Evolutionary conservation across 92 coral and sea anemone genomes (phyloP).

Genomic region (Phenganax marumi): DNA sequence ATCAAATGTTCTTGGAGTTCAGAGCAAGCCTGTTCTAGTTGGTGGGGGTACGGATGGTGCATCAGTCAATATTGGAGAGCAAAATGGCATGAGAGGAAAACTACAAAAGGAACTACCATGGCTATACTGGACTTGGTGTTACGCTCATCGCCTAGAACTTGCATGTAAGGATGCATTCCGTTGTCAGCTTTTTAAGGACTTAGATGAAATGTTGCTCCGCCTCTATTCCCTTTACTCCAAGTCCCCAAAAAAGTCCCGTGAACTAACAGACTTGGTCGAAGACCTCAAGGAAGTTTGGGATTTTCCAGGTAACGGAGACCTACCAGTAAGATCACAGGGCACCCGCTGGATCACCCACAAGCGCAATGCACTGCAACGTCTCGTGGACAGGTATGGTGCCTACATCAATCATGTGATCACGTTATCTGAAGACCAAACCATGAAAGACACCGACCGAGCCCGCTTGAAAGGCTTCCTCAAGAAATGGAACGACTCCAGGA

Average conservation of each 20-base stretch:
- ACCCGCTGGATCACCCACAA: conserved; percentile 12
- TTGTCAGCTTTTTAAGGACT: not conserved
- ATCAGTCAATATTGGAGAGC: not conserved
- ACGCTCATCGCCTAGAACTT: conserved; percentile 8
- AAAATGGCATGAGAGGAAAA: conserved; percentile 3
- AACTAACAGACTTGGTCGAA: conserved; percentile 29
- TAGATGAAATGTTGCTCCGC: conserved; percentile 13
- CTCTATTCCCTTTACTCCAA: conserved; percentile 20
- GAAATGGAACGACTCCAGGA: conserved; percentile 5
- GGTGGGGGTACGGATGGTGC: conserved; percentile 11
- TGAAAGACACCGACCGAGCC: conserved; percentile 9
- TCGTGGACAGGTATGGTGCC: conserved; percentile 14
- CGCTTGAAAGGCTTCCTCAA: conserved; percentile 11
- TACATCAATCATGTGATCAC: conserved; percentile 12
- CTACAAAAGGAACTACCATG: not conserved
- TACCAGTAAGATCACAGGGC: conserved; percentile 14
- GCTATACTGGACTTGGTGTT: not conserved
- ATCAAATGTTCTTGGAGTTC: not conserved
- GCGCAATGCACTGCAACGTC: not conserved
- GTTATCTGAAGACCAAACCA: conserved; percentile 10
- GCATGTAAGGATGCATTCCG: conserved; percentile 20
- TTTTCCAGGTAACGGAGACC: conserved; percentile 5
- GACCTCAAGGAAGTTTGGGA: conserved; percentile 34
- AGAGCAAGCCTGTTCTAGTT: not conserved
- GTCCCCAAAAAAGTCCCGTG: conserved; percentile 16